phyloP scores from a whole-genome alignment of 2,888 invertebrate species.

The Lithosia quadra region DNA sequence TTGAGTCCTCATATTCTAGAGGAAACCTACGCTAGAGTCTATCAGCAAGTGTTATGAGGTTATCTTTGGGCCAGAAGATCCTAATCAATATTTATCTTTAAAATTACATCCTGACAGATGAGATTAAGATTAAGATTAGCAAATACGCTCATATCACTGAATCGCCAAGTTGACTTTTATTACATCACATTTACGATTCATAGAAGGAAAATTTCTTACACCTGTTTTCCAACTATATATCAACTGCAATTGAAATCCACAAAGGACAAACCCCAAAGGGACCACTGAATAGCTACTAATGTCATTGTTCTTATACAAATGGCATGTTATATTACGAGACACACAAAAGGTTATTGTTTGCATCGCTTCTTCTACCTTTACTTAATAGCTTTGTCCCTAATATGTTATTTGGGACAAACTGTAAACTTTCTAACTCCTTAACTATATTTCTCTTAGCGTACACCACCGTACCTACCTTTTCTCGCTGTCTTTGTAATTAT shows the following conservation, averaged over 20 bases:
- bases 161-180: background rate
- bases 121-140: too few species aligned
- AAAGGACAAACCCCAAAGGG: slow-evolving; percentile 16
- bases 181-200: background rate
- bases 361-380: background rate
- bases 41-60: too few species aligned
- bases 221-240: background rate
- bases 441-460: background rate
- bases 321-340: slow-evolving; percentile 17
- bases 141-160: background rate
- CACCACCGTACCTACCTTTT: background rate
- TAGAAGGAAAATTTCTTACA: background rate
- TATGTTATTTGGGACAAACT: background rate
- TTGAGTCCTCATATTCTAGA: too few species aligned
- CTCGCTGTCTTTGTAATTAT: background rate
- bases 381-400: background rate
- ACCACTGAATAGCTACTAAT: slow-evolving; percentile 16
- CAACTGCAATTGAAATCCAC: slow-evolving; percentile 12
- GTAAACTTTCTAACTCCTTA: background rate
- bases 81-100: too few species aligned
- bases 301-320: slow-evolving; percentile 25
- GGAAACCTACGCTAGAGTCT: too few species aligned
- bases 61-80: too few species aligned
- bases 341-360: slow-evolving; percentile 18
- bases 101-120: too few species aligned